Evolutionary conservation across 2,797 vertebrate genomes (phyloP).

Genomic region (Gallinago nigripennis): DNA sequence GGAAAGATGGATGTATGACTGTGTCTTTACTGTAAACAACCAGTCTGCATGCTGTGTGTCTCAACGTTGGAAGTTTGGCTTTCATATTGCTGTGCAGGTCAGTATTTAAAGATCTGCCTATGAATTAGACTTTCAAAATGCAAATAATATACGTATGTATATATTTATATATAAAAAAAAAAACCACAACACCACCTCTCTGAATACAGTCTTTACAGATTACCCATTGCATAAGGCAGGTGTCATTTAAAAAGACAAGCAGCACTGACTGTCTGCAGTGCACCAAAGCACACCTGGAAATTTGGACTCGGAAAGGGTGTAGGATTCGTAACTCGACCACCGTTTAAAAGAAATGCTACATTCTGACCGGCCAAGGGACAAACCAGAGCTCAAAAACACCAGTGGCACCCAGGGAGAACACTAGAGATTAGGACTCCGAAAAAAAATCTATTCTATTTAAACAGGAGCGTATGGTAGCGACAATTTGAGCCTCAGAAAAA

Average conservation of each 20-base stretch:
- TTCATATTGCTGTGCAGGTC: conserved; percentile 78
- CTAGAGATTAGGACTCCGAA: conserved; percentile 41
- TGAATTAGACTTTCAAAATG: conserved; percentile 77
- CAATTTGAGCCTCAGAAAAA: conserved; percentile 59
- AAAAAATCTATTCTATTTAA: conserved; percentile 44
- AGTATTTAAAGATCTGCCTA: conserved; percentile 75
- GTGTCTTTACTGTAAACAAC: conserved; percentile 65
- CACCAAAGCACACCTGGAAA: background rate
- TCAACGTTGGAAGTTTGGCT: conserved; percentile 61
- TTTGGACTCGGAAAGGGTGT: conserved; percentile 37
- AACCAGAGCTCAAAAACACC: conserved; percentile 14
- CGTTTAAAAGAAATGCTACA: conserved; percentile 40
- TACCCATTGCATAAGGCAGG: conserved; percentile 72
- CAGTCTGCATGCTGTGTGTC: conserved; percentile 72
- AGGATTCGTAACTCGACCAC: background rate
- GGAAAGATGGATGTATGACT: conserved; percentile 54
- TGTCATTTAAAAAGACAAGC: conserved; percentile 73
- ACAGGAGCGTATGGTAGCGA: conserved; percentile 49
- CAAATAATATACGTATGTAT: conserved; percentile 70
- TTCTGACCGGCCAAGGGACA: conserved; percentile 35
- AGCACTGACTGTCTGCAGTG: conserved; percentile 56
- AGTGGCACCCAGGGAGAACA: conserved; percentile 31
- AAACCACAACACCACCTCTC: background rate
- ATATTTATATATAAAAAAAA: conserved; percentile 61
- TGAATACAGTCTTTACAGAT: conserved; percentile 64